These are phyloP conservation scores for Hedychridium roseum DNA, from an alignment of 2,888 invertebrate species.

Conservation along the genomic window DNA sequence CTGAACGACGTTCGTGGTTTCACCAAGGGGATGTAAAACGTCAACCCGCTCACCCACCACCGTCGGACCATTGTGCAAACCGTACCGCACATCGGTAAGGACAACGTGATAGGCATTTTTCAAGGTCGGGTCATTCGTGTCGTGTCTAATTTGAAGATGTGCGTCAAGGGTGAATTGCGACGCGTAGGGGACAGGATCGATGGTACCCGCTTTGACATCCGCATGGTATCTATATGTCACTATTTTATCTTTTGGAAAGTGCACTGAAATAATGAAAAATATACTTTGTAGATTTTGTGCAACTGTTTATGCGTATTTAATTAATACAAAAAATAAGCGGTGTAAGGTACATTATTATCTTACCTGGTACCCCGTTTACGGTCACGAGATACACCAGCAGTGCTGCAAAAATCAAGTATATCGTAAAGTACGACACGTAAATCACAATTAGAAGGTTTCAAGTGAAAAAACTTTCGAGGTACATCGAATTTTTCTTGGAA, in stretches of 20 bases:
- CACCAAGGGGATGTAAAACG: conserved; percentile 26
- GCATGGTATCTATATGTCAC: conserved; percentile 60
- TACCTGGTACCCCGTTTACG: conserved; percentile 41
- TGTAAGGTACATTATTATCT: too few species aligned
- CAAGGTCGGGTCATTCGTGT: conserved; percentile 34
- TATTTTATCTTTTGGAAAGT: conserved; percentile 66
- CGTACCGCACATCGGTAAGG: conserved; percentile 52
- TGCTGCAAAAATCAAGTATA: conserved; percentile 31
- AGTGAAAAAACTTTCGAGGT: too few species aligned
- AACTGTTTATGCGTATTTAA: background rate
- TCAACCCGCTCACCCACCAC: conserved; percentile 22
- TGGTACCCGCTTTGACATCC: conserved; percentile 56
- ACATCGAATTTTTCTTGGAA: too few species aligned
- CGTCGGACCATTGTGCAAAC: conserved; percentile 51
- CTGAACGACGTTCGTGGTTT: conserved; percentile 33
- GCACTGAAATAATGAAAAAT: conserved; percentile 26
- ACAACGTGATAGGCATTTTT: conserved; percentile 48
- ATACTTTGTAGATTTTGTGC: background rate
- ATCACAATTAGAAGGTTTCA: too few species aligned
- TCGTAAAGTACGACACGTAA: too few species aligned
- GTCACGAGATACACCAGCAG: conserved; percentile 34
- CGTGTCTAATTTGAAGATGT: conserved; percentile 52
- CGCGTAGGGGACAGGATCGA: conserved; percentile 50
- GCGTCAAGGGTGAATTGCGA: conserved; percentile 58
- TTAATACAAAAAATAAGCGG: background rate